Evolutionary conservation across 2,888 invertebrate genomes (phyloP), one percentile per base, ranked within the genome.

Genomic region (Amiota mariae): DNA sequence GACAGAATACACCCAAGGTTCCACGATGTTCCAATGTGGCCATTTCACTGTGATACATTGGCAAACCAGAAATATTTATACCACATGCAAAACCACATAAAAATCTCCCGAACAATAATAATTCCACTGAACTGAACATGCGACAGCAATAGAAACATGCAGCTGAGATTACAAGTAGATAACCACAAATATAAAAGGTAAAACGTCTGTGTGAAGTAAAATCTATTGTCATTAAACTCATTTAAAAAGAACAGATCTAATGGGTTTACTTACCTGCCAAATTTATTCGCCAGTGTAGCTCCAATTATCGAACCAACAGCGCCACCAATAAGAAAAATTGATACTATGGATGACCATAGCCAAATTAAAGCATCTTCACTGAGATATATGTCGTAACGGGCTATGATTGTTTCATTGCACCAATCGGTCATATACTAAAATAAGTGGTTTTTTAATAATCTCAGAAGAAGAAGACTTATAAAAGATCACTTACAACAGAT

Each of bases 311-410:
- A 97, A 0, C 97, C 97, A 15, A 93, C 91, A 80, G 95, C 94
- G 54, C 97, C 97, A 11, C 97, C 97, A n/a, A 96, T 92, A 36
- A 97, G 92, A 90, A 96, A 97, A 75, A 96, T 93, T 36, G 97
- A 94, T 8, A 97, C 96, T 20, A 96, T 92, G 11, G 91, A 90
- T 3, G 95, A 93, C 96, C 96, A 97, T 13, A 96, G 87, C 70
- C 94, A 87, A 75, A 93, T 91, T 78, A 95, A 88, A 82, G 91
- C 89, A 64, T 85, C 83, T 0, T 89, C 80, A 57, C 89, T 87
- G 46, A 95, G 85, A 0, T 85, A 81, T 8, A 91, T 81, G 72
- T 91, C 91, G 89, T 93, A 94, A 15, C 92, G 91, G 59, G 90
- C 90, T 70, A 90, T 84, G 47, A 94, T 88, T 77, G 94, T 94